A percentile compares a stretch with the other conserved stretches of the same genome.
phyloP scores from a whole-genome alignment of 2,113 vertebrate species.

The Oncorhynchus masou region DNA sequence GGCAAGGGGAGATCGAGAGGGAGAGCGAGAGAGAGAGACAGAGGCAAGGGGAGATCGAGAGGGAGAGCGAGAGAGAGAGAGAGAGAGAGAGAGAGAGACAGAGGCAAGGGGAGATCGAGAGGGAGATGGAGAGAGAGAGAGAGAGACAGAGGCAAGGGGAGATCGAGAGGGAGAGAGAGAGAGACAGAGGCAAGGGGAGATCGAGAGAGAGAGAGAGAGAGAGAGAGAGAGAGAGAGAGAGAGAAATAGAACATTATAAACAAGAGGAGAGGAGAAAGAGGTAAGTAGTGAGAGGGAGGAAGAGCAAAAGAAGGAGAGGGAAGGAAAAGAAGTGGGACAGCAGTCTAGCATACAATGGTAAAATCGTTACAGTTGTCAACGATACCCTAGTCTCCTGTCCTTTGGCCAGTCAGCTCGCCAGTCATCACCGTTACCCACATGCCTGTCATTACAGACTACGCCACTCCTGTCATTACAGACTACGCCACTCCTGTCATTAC shows the following conservation, averaged over 20 bases:
- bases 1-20: background rate
- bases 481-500: too few species aligned
- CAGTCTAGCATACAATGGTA: background rate
- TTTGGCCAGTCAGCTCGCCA: background rate
- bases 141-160: slow-evolving; percentile 34
- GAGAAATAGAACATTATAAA: background rate
- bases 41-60: slow-evolving; percentile 40
- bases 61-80: background rate
- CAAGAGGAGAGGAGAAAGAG: background rate
- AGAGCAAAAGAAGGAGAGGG: background rate
- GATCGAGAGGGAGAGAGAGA: slow-evolving; percentile 2
- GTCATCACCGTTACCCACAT: background rate
- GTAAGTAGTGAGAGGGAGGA: background rate
- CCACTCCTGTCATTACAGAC: background rate
- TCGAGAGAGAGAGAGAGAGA: background rate
- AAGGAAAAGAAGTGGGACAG: background rate
- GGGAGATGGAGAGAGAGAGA: background rate
- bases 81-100: too few species aligned
- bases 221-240: background rate
- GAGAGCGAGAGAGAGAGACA: background rate
- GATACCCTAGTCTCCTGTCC: background rate
- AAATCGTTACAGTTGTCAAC: background rate
- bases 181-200: background rate
- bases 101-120: background rate
- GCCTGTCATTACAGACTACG: background rate